A percentile compares a stretch with the other conserved stretches of the same genome.
phyloP scores from a whole-genome alignment of 2,113 vertebrate species.

The Benitochromis conjunctus region DNA sequence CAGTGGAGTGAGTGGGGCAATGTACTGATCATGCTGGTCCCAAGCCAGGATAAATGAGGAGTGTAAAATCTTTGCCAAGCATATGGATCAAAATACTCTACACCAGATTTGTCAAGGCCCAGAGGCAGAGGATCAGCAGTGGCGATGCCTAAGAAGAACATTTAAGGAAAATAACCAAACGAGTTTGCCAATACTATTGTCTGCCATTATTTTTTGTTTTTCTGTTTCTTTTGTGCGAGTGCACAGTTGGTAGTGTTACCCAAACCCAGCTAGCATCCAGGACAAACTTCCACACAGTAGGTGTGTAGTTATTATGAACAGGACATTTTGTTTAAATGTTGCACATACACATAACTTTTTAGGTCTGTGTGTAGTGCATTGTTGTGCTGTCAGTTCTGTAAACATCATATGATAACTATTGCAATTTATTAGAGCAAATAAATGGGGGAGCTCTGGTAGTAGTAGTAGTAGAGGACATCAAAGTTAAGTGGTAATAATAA shows the following conservation, averaged over 20 bases:
- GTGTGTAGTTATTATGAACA: not conserved
- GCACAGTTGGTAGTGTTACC: not conserved
- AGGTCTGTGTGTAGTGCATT: not conserved
- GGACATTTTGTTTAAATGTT: not conserved
- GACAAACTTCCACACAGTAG: accelerated
- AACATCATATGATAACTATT: not conserved
- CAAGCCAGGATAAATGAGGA: not conserved
- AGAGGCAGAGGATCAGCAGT: not conserved
- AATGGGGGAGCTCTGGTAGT: not conserved
- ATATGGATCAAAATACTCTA: not conserved
- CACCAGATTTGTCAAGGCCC: not conserved
- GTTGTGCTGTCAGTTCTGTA: not conserved
- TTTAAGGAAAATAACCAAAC: not conserved
- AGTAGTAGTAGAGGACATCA: not conserved
- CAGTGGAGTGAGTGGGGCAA: not conserved
- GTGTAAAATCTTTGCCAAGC: accelerated
- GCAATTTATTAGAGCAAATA: not conserved
- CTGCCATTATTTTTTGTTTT: not conserved
- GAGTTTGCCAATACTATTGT: accelerated
- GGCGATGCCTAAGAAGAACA: not conserved
- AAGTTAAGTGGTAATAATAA: accelerated
- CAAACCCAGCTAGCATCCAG: not conserved
- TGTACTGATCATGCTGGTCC: not conserved
- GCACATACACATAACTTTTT: not conserved
- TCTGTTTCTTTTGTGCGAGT: not conserved